phyloP scores from a whole-genome alignment of 2,113 vertebrate genomes.

The Chlorocebus sabaeus region DNA sequence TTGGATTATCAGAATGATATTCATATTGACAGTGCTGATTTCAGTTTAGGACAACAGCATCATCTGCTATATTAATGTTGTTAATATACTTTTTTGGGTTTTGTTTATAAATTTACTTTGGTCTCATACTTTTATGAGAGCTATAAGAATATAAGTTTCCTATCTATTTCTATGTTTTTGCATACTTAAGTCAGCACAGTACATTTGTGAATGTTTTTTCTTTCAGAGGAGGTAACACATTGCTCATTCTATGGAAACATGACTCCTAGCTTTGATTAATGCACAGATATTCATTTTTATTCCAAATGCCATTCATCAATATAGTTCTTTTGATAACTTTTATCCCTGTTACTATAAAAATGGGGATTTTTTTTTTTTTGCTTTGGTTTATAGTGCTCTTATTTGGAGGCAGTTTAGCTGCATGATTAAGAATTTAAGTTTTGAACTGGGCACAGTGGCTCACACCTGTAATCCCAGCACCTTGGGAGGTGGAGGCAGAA shows the following conservation, averaged over 20 bases:
- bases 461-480: no score
- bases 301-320: background rate
- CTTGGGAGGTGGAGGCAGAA: no score
- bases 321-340: background rate
- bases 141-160: background rate
- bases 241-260: background rate
- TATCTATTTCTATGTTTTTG: background rate
- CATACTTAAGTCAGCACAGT: background rate
- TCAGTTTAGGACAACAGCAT: background rate
- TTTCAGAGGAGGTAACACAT: background rate
- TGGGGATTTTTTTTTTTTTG: background rate
- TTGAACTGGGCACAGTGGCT: background rate
- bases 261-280: background rate
- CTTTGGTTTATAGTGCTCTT: background rate
- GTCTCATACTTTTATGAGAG: background rate
- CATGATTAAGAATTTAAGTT: background rate
- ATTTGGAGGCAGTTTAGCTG: background rate
- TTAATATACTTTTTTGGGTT: background rate
- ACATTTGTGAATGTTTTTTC: background rate
- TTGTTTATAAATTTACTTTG: background rate
- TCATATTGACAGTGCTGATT: background rate
- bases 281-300: background rate
- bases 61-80: background rate
- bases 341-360: background rate
- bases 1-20: background rate